Percentiles rank a stretch among this genome's conserved stretches.
phyloP scores from a whole-genome alignment of 2,113 vertebrate genomes.

The Tragelaphus scriptus region DNA sequence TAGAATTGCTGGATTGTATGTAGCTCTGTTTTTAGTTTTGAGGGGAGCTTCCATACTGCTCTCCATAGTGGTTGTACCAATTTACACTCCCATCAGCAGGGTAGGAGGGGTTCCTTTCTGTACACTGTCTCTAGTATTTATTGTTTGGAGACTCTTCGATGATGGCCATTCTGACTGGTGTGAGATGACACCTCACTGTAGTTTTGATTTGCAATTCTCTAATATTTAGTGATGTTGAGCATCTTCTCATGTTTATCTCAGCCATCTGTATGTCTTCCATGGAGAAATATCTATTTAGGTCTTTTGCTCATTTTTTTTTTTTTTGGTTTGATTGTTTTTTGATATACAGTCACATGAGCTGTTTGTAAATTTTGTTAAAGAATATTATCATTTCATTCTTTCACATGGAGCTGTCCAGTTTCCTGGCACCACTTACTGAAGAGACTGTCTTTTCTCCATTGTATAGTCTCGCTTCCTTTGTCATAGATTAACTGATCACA shows the following conservation, averaged over 20 bases:
- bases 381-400: not conserved
- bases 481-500: not conserved
- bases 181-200: not conserved
- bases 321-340: not conserved
- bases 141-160: not conserved
- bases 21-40: not conserved
- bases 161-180: not conserved
- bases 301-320: not conserved
- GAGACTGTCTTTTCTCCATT: not conserved
- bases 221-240: not conserved
- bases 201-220: not conserved
- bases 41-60: not conserved
- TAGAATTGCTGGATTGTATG: not conserved
- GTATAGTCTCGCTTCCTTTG: not conserved
- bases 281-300: not conserved
- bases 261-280: not conserved
- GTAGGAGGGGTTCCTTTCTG: not conserved
- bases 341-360: not conserved
- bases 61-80: not conserved
- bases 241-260: not conserved
- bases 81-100: not conserved
- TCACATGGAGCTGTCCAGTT: not conserved
- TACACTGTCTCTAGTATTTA: not conserved
- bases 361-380: not conserved
- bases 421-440: not conserved